Evolutionary conservation across 2,113 vertebrate species (phyloP), one percentile per base, ranked within the genome.

Genomic region (Diphyllodes magnificus): DNA sequence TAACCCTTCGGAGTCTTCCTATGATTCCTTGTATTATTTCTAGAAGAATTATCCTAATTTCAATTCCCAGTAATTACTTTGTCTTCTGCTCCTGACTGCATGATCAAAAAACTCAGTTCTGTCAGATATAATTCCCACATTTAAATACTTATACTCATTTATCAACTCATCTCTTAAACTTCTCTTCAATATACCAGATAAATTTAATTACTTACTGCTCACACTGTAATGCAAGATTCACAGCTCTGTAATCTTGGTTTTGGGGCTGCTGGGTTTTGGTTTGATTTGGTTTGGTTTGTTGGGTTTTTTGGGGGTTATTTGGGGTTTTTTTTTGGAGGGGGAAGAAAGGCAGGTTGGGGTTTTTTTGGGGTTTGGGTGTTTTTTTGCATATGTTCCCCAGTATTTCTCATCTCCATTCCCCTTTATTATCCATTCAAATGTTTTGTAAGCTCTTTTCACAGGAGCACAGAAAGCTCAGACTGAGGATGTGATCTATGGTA

Each of bases 281-380:
- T 61, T 83, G 10, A 5, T 44, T 70, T 47, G 16, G 7, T 11
- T 61, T 83, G 10, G 8, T 44, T 70, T 47, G 16, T 6, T 11
- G 21, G 11, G 12, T 18, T 28, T 42, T 47, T 56, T 1, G 3
- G 7, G 35, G 5, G 2, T 25, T n/a, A 60, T 42, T 60, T 57
- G 27, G 11, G 6, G 8, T 5, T 9, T 33, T 33, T 31, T 40
- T 45, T 13, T 1, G 2, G 6, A 2, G 2, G 2, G 2, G 3
- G 12, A 8, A 2, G 20, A 35, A 60, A 51, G 4, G 25, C 12
- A 15, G 5, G 0, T 28, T 59, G 39, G 6, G 4, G 0, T 3
- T 45, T 75, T 51, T 49, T n/a, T 2, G 2, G 3, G 15, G 5
- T 5, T 31, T 23, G 8, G 3, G 4, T 0, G 1, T 18, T 50